Base-by-base conservation (phyloP, 2,888 invertebrate species). In the Perizoma affinitatum region DNA sequence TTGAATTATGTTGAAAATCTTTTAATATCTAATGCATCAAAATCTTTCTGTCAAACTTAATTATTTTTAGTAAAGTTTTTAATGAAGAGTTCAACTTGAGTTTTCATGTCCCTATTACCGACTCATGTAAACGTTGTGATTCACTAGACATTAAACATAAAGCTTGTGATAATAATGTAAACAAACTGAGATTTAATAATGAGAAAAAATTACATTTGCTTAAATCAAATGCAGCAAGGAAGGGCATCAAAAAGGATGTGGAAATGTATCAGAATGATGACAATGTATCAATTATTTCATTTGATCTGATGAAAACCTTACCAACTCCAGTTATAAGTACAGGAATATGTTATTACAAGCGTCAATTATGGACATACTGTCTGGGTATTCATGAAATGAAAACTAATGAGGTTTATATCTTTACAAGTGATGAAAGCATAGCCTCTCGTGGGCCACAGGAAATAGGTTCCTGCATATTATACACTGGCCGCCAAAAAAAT, bases 281-380 rank as follows among this genome's bases (percentile, higher is more conserved):
- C 4, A 41, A 41, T 41, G 41, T 41, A 7, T 3, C 4, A 0
- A 41, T 41, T 4, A 61, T 61, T 33, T 53, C 58, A 48, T 76
- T 76, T 65, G 74, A 74, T 54, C 55, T 75, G 36, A 71, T 72
- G 70, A 74, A 73, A 55, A 72, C 73, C 45, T 55, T 73, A 54
- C 71, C 74, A n/a, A 74, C 73, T 47, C 74, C 73, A 40, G 70
- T 71, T 11, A 40, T 73, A 36, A 65, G 65, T 40, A 70, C 72
- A 34, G 71, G 70, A 52, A 65, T 72, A 40, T 58, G 53, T 42
- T 74, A 74, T 63, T 75, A 74, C 54, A 74, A 74, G 61, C 65
- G 73, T 48, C 72, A 73, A 53, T 52, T 74, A 10, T 75, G 72
- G 71, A 72, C 70, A 34, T 73, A 70, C 60, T 72, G 70, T 59